Evolutionary conservation across 1,140 invertebrate genomes (phyloP).

Genomic region (Centruroides vittatus): DNA sequence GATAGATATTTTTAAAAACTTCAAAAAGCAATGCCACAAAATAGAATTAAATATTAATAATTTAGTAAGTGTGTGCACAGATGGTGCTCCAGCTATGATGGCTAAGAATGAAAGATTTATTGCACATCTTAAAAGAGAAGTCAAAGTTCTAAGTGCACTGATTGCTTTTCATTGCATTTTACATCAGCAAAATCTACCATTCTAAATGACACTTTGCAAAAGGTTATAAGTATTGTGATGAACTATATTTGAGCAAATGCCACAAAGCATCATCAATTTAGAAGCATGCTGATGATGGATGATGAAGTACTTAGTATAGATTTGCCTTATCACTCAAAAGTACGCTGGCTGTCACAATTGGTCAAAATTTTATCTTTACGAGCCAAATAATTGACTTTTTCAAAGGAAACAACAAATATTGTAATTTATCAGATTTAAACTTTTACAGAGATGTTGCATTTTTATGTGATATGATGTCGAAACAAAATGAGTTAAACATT

Average conservation of each 20-base stretch:
- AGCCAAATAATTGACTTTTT: background rate
- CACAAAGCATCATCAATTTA: background rate
- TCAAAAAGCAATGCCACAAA: background rate
- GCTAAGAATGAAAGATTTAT: no score
- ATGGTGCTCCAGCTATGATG: no score
- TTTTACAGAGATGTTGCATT: background rate
- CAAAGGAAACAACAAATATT: background rate
- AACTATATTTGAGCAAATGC: background rate
- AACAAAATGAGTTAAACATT: no score
- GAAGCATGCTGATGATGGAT: background rate
- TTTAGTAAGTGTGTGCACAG: background rate
- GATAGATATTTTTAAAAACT: background rate
- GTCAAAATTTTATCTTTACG: background rate
- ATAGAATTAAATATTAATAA: background rate
- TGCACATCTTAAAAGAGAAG: no score
- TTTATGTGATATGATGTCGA: background rate
- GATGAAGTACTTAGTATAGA: background rate
- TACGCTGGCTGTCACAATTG: background rate
- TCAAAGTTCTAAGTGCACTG: background rate
- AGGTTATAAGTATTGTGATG: background rate
- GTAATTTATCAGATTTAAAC: background rate
- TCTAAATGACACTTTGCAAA: background rate
- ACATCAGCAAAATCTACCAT: constrained; percentile 1
- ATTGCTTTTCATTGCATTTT: background rate
- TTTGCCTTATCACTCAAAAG: background rate